These are phyloP conservation scores for Rotaria sp. DNA, from an alignment of 2,888 invertebrate genomes.

Conservation along the genomic window DNA sequence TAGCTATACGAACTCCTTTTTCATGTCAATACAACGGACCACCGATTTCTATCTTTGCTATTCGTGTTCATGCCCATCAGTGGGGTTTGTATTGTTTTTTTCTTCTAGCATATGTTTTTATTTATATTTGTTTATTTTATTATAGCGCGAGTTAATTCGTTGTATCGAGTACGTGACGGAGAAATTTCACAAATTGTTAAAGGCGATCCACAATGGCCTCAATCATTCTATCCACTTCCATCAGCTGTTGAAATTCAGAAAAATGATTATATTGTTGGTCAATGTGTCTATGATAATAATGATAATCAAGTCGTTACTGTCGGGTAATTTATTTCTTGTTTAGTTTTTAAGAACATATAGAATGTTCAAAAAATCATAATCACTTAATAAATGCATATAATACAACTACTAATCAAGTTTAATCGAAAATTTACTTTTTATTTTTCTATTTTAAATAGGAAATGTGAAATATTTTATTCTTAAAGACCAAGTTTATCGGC, in stretches of 20 bases:
- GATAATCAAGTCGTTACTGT: constrained; percentile 17
- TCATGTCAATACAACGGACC: constrained; percentile 38
- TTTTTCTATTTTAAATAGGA: too few species aligned
- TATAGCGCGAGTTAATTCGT: constrained; percentile 25
- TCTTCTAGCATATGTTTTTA: background rate
- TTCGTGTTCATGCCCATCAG: constrained; percentile 36
- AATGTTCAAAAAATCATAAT: too few species aligned
- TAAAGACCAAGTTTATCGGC: too few species aligned
- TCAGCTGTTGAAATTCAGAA: constrained; percentile 2
- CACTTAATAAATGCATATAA: too few species aligned
- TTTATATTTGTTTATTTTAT: background rate
- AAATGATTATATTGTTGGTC: constrained; percentile 36
- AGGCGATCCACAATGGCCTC: constrained; percentile 63
- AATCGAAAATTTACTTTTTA: too few species aligned
- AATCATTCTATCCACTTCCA: constrained; percentile 47
- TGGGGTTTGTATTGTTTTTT: background rate
- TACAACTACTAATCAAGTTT: too few species aligned
- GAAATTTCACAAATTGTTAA: constrained; percentile 56
- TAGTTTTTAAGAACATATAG: background rate
- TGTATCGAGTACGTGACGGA: constrained; percentile 39
- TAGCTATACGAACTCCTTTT: constrained; percentile 4
- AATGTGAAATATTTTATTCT: too few species aligned
- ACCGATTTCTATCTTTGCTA: constrained; percentile 36
- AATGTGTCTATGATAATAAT: constrained; percentile 38
- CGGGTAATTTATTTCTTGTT: background rate